Percentiles rank a stretch among this genome's conserved stretches.
phyloP scores from a whole-genome alignment of 1,140 invertebrate species.

The Drosophila baimaii region DNA sequence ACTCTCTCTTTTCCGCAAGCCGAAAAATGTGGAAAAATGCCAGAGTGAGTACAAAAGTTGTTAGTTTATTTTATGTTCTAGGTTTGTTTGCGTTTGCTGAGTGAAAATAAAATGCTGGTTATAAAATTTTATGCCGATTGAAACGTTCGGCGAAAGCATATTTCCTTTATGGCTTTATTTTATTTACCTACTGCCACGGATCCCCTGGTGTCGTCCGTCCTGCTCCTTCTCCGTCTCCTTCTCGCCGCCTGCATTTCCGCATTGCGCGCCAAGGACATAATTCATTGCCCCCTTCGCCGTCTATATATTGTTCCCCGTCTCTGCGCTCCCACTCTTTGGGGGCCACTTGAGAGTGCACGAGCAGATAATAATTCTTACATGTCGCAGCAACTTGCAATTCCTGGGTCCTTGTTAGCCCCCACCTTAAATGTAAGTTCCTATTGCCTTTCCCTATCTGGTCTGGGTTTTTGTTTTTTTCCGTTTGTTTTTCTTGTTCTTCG shows the following conservation, averaged over 20 bases:
- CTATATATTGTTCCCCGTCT: neutral
- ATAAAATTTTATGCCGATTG: constrained; percentile 80
- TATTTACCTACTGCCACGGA: constrained; percentile 68
- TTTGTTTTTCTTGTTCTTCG: constrained; percentile 17
- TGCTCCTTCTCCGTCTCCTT: neutral
- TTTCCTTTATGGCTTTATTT: constrained; percentile 78
- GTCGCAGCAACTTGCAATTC: constrained; percentile 62
- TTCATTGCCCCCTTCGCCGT: constrained; percentile 58
- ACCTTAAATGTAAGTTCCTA: constrained; percentile 49
- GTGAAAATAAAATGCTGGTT: constrained; percentile 73
- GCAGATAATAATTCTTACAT: constrained; percentile 80
- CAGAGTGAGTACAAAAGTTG: constrained; percentile 37
- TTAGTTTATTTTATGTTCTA: constrained; percentile 35
- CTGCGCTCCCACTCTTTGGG: constrained; percentile 32
- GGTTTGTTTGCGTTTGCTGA: constrained; percentile 40
- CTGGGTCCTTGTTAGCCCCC: constrained; percentile 53
- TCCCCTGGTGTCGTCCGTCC: constrained; percentile 3
- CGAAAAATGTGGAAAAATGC: constrained; percentile 24
- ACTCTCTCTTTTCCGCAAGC: neutral
- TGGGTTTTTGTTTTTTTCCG: constrained; percentile 10
- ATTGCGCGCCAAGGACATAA: constrained; percentile 79
- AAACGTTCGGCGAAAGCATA: constrained; percentile 72
- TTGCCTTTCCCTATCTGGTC: constrained; percentile 47
- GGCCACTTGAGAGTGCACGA: constrained; percentile 71
- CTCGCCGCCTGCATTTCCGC: constrained; percentile 65